These are phyloP conservation scores for Notechis scutatus DNA, from an alignment of 2,113 vertebrate genomes.

Conservation along the genomic window DNA sequence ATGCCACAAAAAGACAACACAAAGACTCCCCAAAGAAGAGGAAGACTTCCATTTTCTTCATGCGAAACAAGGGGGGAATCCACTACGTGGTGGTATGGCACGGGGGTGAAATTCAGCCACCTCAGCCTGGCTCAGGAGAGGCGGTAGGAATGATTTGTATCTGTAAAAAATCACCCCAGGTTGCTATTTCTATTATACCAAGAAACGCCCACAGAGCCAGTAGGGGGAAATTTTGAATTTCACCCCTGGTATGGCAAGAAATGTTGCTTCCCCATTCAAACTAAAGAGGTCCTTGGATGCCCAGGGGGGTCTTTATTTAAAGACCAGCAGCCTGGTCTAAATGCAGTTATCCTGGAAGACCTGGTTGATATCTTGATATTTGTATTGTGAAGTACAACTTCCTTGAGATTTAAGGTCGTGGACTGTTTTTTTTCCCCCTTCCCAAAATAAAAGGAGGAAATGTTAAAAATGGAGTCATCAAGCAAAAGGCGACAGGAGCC, in stretches of 20 bases:
- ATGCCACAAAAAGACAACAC: not conserved
- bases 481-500: conserved; percentile 62
- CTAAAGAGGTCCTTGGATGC: not conserved
- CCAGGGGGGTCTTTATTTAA: not conserved
- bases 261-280: not conserved
- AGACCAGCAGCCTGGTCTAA: not conserved
- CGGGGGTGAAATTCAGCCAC: no score
- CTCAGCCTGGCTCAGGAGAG: no score
- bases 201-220: no score
- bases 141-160: no score
- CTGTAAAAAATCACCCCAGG: no score
- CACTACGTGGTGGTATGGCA: no score
- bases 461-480: conserved; percentile 63
- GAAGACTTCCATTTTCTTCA: not conserved
- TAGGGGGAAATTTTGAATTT: no score
- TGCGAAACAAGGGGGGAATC: no score
- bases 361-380: not conserved
- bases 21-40: not conserved
- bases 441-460: conserved; percentile 46
- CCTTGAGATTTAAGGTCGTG: not conserved
- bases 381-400: not conserved
- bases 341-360: not conserved
- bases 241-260: not conserved
- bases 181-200: no score
- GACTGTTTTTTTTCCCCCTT: not conserved